These are phyloP conservation scores for Malurus melanocephalus DNA, from an alignment of 2,113 vertebrate species.

Conservation along the genomic window DNA sequence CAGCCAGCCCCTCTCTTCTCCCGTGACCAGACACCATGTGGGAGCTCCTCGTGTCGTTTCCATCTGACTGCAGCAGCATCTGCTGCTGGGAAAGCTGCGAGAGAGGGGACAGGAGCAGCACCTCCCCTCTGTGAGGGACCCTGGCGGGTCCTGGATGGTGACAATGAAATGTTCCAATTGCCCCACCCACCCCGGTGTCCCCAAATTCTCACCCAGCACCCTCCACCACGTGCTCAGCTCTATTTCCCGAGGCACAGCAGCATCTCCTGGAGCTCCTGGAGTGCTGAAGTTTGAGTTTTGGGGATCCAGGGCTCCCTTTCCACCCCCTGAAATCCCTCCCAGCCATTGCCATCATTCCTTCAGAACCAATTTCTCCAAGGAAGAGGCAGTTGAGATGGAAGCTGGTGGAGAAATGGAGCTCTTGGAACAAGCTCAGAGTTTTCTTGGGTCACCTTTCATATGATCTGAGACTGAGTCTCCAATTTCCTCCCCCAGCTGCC, in stretches of 20 bases:
- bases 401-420: accelerated
- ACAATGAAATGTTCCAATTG: too few relatives aligned
- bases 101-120: not conserved
- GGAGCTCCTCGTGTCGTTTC: constrained; percentile 52
- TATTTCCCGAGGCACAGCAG: accelerated
- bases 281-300: accelerated
- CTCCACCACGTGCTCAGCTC: not conserved
- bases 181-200: not conserved
- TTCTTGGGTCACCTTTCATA: not conserved
- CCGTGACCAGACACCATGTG: constrained; percentile 49
- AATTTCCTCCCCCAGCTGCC: not conserved
- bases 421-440: accelerated
- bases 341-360: accelerated
- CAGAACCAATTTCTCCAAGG: not conserved
- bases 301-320: not conserved
- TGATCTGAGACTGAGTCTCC: not conserved
- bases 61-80: constrained; percentile 52
- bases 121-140: not conserved
- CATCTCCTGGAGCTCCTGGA: not conserved
- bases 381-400: not conserved
- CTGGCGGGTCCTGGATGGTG: not conserved
- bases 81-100: not conserved
- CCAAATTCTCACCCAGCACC: not conserved
- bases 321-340: not conserved
- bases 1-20: not conserved